phyloP scores from a whole-genome alignment of 2,888 invertebrate species.

The Eristalinus aeneus region DNA sequence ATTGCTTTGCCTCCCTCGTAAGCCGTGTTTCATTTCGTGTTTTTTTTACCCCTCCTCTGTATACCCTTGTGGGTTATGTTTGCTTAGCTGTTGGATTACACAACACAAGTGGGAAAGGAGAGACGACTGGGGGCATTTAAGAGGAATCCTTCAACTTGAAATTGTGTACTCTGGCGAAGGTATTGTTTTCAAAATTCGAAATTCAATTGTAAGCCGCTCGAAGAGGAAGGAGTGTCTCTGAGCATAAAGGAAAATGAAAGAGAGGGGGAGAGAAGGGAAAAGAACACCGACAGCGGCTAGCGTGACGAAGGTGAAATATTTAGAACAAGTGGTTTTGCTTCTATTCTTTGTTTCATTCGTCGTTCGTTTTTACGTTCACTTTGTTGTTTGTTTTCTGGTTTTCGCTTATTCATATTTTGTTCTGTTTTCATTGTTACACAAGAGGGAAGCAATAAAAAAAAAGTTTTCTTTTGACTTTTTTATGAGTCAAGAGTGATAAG shows the following conservation, averaged over 20 bases:
- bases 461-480: constrained; percentile 15
- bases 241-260: background rate
- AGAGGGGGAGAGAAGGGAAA: background rate
- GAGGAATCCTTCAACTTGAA: constrained; percentile 51
- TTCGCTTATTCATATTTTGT: constrained; percentile 48
- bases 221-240: background rate
- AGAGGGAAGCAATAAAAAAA: constrained; percentile 20
- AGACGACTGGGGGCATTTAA: background rate
- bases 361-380: background rate
- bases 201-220: constrained; percentile 22
- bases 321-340: constrained; percentile 49
- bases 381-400: background rate
- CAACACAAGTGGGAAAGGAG: background rate
- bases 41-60: background rate
- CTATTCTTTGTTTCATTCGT: constrained; percentile 3
- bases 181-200: constrained; percentile 44
- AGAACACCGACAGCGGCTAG: background rate
- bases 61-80: constrained; percentile 14
- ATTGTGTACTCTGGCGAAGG: constrained; percentile 8
- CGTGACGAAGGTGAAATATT: constrained; percentile 52
- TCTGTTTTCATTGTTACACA: constrained; percentile 49
- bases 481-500: constrained; percentile 30
- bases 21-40: constrained; percentile 21
- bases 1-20: constrained; percentile 8
- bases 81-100: constrained; percentile 19